These are phyloP conservation scores for Daktulosphaira vitifoliae DNA, from an alignment of 1,140 invertebrate genomes.

Conservation along the genomic window DNA sequence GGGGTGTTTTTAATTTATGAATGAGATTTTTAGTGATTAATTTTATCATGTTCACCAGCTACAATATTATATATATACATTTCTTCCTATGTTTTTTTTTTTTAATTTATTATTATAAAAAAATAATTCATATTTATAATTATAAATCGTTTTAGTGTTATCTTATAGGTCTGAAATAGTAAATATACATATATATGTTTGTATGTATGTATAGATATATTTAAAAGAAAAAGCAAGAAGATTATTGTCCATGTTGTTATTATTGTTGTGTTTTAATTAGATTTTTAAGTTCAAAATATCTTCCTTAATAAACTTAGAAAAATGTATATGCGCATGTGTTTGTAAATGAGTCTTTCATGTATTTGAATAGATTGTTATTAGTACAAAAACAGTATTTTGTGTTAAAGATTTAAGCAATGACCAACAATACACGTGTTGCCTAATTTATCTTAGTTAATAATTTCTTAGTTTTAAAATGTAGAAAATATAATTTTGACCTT, in stretches of 20 bases:
- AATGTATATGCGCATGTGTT: slow-evolving; percentile 31
- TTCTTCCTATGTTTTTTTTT: slow-evolving; percentile 33
- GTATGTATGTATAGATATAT: slow-evolving; percentile 16
- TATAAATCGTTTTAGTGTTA: slow-evolving; percentile 30
- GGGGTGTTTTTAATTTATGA: slow-evolving; percentile 33
- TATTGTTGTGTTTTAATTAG: slow-evolving; percentile 34
- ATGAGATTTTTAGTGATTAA: slow-evolving; percentile 33
- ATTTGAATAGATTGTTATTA: slow-evolving; percentile 32
- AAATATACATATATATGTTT: slow-evolving; percentile 7
- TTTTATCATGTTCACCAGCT: slow-evolving; percentile 34
- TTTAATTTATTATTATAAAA: slow-evolving; percentile 20
- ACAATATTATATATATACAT: slow-evolving; percentile 29
- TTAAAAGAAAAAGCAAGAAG: slow-evolving; percentile 23
- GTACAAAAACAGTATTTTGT: slow-evolving; percentile 33
- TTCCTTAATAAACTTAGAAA: slow-evolving; percentile 17
- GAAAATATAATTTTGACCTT: slow-evolving; percentile 25
- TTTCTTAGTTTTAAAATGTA: slow-evolving; percentile 27
- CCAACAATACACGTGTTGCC: slow-evolving; percentile 30
- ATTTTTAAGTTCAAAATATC: slow-evolving; percentile 32
- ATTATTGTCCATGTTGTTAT: slow-evolving; percentile 33
- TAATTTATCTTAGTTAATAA: slow-evolving; percentile 31
- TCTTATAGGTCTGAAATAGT: slow-evolving; percentile 24
- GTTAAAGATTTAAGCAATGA: slow-evolving; percentile 32
- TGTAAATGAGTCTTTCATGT: slow-evolving; percentile 31
- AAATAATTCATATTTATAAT: slow-evolving; percentile 25